phyloP scores from a whole-genome alignment of 2,797 vertebrate genomes.

The Pangasius mekongensis region DNA sequence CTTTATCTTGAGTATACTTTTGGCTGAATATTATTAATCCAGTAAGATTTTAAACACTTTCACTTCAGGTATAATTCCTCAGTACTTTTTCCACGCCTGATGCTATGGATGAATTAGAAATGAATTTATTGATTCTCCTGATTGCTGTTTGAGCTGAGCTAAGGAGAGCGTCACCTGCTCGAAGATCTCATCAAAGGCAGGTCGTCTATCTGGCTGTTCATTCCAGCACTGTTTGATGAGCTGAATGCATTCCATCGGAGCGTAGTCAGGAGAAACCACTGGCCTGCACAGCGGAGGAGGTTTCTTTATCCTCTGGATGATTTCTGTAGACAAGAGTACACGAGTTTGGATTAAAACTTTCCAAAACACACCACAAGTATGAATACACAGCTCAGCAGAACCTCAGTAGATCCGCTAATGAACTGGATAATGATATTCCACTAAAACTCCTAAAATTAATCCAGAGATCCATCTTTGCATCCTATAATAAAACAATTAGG shows the following conservation, averaged over 20 bases:
- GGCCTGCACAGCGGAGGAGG: conserved; percentile 75
- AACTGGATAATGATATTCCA: neutral
- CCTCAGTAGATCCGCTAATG: neutral
- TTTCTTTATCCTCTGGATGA: conserved; percentile 76
- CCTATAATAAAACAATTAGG: neutral
- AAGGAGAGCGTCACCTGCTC: conserved; percentile 65
- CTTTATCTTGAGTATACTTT: neutral
- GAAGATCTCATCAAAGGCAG: conserved; percentile 78
- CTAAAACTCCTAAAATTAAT: neutral
- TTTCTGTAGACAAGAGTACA: conserved; percentile 64
- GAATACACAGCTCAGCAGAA: neutral
- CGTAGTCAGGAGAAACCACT: conserved; percentile 68
- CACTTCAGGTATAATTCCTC: neutral
- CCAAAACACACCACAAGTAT: neutral
- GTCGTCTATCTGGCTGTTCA: conserved; percentile 71
- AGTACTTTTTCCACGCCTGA: neutral
- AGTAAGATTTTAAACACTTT: neutral
- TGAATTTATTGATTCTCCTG: neutral
- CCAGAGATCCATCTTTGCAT: neutral
- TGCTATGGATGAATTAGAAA: neutral
- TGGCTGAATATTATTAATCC: neutral
- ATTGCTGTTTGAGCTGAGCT: neutral
- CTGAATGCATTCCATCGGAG: conserved; percentile 74
- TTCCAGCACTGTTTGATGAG: conserved; percentile 80
- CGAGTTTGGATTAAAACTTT: neutral